These are phyloP conservation scores for Nymphalis c-album DNA, from an alignment of 2,888 invertebrate genomes.

Conservation along the genomic window DNA sequence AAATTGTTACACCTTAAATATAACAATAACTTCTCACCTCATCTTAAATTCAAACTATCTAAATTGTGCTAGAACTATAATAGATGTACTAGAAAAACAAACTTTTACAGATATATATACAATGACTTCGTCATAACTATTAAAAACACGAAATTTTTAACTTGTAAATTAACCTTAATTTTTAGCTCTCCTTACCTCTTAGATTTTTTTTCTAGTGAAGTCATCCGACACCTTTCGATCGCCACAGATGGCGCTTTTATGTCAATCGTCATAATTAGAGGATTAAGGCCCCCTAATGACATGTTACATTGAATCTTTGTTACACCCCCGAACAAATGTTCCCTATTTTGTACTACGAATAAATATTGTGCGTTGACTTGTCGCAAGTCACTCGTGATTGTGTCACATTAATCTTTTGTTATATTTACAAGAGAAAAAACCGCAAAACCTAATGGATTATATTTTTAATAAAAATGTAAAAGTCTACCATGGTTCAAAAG, in stretches of 20 bases:
- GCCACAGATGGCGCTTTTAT: constrained; percentile 79
- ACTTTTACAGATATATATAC: no score
- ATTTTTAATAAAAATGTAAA: constrained; percentile 28
- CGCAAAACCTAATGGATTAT: neutral
- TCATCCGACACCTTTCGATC: constrained; percentile 73
- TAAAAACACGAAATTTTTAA: no score
- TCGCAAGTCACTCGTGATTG: constrained; percentile 44
- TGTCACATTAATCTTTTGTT: constrained; percentile 34
- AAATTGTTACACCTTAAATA: no score
- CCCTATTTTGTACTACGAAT: constrained; percentile 51
- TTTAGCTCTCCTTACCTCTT: constrained; percentile 30
- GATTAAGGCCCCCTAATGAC: constrained; percentile 78
- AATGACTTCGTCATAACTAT: no score
- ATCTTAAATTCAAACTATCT: no score
- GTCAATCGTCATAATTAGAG: constrained; percentile 81
- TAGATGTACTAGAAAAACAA: no score
- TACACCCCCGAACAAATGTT: constrained; percentile 78
- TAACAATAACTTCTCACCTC: no score
- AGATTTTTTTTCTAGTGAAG: constrained; percentile 46
- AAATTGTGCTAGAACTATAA: no score
- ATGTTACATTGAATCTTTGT: constrained; percentile 76
- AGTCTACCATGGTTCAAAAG: constrained; percentile 44
- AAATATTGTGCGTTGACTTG: constrained; percentile 68
- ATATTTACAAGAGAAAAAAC: constrained; percentile 19
- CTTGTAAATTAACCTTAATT: neutral